phyloP scores from a whole-genome alignment of 1,140 invertebrate species.

The Propsilocerus akamusi region DNA sequence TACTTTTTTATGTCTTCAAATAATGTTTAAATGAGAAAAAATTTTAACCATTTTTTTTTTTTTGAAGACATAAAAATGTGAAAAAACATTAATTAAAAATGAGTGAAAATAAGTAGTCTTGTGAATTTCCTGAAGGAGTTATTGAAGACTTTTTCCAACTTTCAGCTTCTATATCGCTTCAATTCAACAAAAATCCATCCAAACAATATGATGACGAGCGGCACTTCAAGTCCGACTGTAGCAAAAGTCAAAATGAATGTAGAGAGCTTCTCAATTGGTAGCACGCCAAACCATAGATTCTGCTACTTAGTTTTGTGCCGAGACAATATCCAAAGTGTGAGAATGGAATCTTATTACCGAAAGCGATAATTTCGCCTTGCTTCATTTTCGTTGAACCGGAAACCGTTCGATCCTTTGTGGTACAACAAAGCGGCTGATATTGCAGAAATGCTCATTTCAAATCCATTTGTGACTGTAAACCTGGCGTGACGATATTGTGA shows the following conservation, averaged over 20 bases:
- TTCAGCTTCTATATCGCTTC: neutral
- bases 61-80: no score
- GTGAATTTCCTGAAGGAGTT: no score
- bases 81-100: no score
- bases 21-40: no score
- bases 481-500: neutral
- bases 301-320: neutral
- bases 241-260: neutral
- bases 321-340: neutral
- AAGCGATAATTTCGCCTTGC: neutral
- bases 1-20: no score
- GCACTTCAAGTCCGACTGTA: neutral
- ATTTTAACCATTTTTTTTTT: no score
- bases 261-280: neutral
- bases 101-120: no score
- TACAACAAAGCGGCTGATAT: neutral
- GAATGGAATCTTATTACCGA: neutral
- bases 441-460: neutral
- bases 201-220: neutral
- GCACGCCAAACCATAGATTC: neutral
- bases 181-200: neutral
- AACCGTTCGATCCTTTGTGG: neutral
- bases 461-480: neutral
- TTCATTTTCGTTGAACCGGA: neutral
- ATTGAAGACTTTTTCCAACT: no score